Base-by-base conservation (phyloP, 2,888 invertebrate genomes). In the Listrodromus nycthemerus region DNA sequence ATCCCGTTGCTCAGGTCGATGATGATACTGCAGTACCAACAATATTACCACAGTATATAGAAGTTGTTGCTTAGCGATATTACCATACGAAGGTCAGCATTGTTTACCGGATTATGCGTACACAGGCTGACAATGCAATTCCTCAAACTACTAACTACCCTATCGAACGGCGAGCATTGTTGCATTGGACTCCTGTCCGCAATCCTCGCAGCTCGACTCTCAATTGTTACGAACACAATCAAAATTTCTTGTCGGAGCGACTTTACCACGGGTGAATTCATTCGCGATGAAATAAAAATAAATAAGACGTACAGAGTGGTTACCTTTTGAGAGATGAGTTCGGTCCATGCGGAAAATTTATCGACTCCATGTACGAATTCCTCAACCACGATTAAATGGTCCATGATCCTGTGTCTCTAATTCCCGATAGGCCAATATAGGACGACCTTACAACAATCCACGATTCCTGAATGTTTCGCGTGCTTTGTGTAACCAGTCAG, bases 111-210 rank as follows among this genome's bases (percentile, higher is more conserved):
- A 45, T 45, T 45, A 45, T 16, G 30, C n/a, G 10, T 21, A 65
- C n/a, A 16, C 21, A 10, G 73, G 27, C 69, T 74, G 82, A 78
- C 67, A 61, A n/a, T 30, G 69, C 33, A 74, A 16, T 45, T 67
- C 24, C 8, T 45, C 27, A 41, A 67, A 74, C 69, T 41, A 78
- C 77, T 67, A 21, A 66, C 71, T 82, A 7, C 1, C 45, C 45
- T 65, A 52, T 37, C 65, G 41, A 37, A 16, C 71, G 13, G 8
- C 37, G 41, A 30, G n/a, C 27, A 65, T 61, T 69, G 33, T 55
- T 24, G 21, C 2, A 0, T 24, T 8, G 0, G 10, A 13, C 24
- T 24, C 4, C 13, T 21, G 5, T 55, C 24, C 24, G 24, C 4
- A 24, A 55, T 1, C 8, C 10, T 21, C 8, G 21, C 21, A 24